phyloP scores from a whole-genome alignment of 2,797 vertebrate species.

The Brotula barbata region DNA sequence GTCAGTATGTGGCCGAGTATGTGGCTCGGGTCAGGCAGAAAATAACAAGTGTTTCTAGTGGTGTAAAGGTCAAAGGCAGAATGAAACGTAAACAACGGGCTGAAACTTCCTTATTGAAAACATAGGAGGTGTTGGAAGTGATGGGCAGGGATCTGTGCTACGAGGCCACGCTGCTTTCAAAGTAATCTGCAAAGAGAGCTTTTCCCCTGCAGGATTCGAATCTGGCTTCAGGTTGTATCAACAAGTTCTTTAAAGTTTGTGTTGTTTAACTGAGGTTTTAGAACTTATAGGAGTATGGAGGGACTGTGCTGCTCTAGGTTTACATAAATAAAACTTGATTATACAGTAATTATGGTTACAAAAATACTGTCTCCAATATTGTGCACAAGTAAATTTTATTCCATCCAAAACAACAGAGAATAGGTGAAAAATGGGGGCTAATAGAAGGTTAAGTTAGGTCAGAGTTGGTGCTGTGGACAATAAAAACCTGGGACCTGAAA shows the following conservation, averaged over 20 bases:
- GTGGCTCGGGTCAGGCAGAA: slow-evolving; percentile 19
- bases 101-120: slow-evolving; percentile 23
- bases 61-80: slow-evolving; percentile 51
- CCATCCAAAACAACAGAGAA: background rate
- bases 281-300: too few species aligned
- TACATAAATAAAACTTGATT: too few species aligned
- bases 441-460: too few species aligned
- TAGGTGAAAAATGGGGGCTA: background rate
- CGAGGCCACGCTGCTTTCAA: slow-evolving; percentile 37
- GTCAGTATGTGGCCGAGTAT: slow-evolving; percentile 8
- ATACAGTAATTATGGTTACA: too few species aligned
- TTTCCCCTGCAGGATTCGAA: too few species aligned
- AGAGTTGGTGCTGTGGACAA: too few species aligned
- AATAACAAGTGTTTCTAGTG: slow-evolving; percentile 33
- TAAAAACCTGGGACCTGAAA: too few species aligned
- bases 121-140: slow-evolving; percentile 26
- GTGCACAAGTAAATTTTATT: background rate
- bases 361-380: too few species aligned
- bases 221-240: too few species aligned
- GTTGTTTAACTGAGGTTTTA: too few species aligned
- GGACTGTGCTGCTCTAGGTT: too few species aligned
- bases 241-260: too few species aligned
- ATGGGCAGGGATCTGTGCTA: slow-evolving; percentile 45
- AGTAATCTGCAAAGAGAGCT: slow-evolving; percentile 13
- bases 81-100: slow-evolving; percentile 45